These are phyloP conservation scores for Eunapius fragilis DNA, from an alignment of 37 sponge, comb jelly and placozoan species.

Conservation along the genomic window DNA sequence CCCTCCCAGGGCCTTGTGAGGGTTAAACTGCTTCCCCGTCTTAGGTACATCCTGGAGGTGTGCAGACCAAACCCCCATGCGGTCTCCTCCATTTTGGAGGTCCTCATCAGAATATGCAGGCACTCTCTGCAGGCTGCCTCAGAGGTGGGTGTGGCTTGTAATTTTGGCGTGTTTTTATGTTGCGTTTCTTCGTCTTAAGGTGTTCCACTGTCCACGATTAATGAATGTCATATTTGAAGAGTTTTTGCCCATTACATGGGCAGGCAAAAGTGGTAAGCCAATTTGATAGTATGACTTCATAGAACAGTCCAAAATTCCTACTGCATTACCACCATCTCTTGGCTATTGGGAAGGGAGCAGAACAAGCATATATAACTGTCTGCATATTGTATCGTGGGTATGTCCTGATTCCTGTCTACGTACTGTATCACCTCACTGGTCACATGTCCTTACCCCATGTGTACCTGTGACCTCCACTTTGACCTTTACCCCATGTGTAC, in stretches of 20 bases:
- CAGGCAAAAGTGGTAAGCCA: not conserved
- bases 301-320: no score
- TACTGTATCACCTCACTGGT: no score
- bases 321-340: no score
- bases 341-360: no score
- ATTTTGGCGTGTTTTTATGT: not conserved
- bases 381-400: no score
- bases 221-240: conserved; percentile 47
- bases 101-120: conserved; percentile 62
- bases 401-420: no score
- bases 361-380: no score
- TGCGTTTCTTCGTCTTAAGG: conserved; percentile 29
- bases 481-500: no score
- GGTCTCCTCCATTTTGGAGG: conserved; percentile 45
- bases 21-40: conserved; percentile 66
- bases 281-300: no score
- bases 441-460: no score
- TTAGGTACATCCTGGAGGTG: conserved; percentile 82
- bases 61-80: conserved; percentile 19
- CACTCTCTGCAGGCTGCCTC: conserved; percentile 79
- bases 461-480: no score
- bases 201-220: conserved; percentile 66
- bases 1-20: conserved; percentile 64
- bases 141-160: conserved; percentile 51
- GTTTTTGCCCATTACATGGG: conserved; percentile 63